These are phyloP conservation scores for Zaprionus bogoriensis DNA, from an alignment of 2,888 invertebrate genomes.

Conservation along the genomic window DNA sequence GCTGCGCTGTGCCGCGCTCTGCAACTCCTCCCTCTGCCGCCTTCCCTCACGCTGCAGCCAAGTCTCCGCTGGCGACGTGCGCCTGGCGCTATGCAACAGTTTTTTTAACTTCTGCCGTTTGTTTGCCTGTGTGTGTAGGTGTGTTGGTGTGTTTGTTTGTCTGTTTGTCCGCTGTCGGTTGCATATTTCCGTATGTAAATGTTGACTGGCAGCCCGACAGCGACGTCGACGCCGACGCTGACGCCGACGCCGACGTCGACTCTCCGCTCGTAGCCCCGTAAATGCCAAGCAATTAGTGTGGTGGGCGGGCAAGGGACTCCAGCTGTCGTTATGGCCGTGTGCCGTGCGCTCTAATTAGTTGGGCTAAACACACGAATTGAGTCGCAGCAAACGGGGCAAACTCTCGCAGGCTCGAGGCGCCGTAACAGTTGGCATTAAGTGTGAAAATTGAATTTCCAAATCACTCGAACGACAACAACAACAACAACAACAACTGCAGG, in stretches of 20 bases:
- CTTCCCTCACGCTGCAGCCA: neutral
- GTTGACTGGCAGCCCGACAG: constrained; percentile 43
- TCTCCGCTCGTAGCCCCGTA: constrained; percentile 58
- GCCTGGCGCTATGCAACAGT: constrained; percentile 59
- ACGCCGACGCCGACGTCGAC: constrained; percentile 6
- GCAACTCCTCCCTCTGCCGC: constrained; percentile 10
- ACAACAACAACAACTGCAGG: neutral
- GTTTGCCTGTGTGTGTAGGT: constrained; percentile 11
- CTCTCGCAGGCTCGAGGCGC: constrained; percentile 4
- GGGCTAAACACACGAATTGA: constrained; percentile 65
- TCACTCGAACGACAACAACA: constrained; percentile 59
- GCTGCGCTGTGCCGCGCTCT: neutral
- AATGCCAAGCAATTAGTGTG: constrained; percentile 72
- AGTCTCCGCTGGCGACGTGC: constrained; percentile 12
- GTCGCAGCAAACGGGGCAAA: constrained; percentile 45
- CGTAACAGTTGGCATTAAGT: constrained; percentile 69
- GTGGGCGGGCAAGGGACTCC: neutral
- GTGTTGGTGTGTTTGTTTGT: constrained; percentile 11
- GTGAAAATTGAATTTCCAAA: constrained; percentile 76
- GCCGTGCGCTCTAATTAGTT: constrained; percentile 67
- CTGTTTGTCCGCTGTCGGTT: constrained; percentile 59
- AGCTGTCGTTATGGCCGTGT: constrained; percentile 32
- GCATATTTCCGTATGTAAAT: constrained; percentile 73
- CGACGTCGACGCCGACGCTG: constrained; percentile 21
- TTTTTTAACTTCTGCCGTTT: constrained; percentile 35